Base-by-base conservation (phyloP, 2,888 invertebrate genomes). In the Seira musarum region DNA sequence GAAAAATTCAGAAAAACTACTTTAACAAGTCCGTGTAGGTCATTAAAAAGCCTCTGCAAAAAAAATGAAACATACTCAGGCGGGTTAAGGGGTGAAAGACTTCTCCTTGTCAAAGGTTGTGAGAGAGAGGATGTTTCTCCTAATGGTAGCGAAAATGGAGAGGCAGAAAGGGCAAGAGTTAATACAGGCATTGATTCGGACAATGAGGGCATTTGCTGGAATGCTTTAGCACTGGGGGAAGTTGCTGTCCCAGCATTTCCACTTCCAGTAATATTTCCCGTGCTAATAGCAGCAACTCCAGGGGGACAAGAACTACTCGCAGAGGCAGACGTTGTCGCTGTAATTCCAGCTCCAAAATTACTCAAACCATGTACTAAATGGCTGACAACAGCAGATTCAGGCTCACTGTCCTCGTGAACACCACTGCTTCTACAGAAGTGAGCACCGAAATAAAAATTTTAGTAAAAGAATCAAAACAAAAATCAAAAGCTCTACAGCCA, bases 401-500 rank as follows among this genome's bases (percentile, higher is more conserved):
- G 87, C 83, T 91, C 91, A 64, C 90, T 90, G 83, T 91, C 91
- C 84, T 91, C 92, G 85, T 91, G 89, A 83, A 91, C 90, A 82
- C 91, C 91, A 88, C 91, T 91, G 87, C 91, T 91, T 88, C 91
- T 91, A 87, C 17, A 67, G 60, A 21, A 46, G 63, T 22, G 60
- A 35, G 60, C 64, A 66, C 53, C n/a, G n/a, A n/a, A 65, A 61
- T 1, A 40, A 67, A 74, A 60, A 57, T 66, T 35, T 1, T 21
- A 24, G n/a, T 2, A 21, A 21, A 22, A 17, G 65, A 80, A 82
- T 75, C 81, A 17, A 30, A 57, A 10, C 30, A 76, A 70, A 65
- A 73, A 74, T 64, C 81, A 49, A 63, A 78, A 57, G 64, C 82
- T 64, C 68, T 67, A 57, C 73, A 80, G 74, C 72, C 53, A 65